phyloP scores from a whole-genome alignment of 2,113 vertebrate genomes.

The Chlamydotis undulata region DNA sequence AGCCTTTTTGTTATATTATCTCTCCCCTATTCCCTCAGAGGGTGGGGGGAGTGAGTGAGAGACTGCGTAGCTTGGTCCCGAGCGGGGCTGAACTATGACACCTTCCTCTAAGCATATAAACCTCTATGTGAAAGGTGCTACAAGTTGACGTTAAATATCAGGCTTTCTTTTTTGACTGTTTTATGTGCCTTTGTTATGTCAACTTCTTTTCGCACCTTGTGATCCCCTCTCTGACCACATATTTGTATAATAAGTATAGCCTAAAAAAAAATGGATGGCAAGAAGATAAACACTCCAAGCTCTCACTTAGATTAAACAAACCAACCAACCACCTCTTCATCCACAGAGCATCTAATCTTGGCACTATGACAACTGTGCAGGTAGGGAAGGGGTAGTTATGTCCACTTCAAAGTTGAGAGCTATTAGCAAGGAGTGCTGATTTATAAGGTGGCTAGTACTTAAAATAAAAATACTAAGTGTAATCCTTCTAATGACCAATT shows the following conservation, averaged over 20 bases:
- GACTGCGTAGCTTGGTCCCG: no score
- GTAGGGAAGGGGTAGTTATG: background rate
- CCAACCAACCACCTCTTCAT: background rate
- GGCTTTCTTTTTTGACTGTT: background rate
- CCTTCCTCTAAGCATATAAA: background rate
- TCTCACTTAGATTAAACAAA: background rate
- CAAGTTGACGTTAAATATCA: background rate
- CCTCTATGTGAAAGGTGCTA: background rate
- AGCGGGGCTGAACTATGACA: no score
- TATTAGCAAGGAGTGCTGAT: background rate
- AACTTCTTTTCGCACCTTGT: background rate
- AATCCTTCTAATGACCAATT: background rate
- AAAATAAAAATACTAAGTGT: background rate
- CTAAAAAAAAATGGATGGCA: background rate
- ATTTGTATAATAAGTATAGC: background rate
- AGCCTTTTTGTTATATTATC: no score
- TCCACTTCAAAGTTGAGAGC: background rate
- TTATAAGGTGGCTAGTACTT: background rate
- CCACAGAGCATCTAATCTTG: background rate
- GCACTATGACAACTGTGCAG: background rate
- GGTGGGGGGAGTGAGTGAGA: no score
- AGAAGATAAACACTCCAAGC: background rate
- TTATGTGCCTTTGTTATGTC: background rate
- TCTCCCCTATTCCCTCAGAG: no score
- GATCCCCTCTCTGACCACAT: accelerated